Evolutionary conservation across 1,140 invertebrate species (phyloP).

Genomic region (Papilio helenus): DNA sequence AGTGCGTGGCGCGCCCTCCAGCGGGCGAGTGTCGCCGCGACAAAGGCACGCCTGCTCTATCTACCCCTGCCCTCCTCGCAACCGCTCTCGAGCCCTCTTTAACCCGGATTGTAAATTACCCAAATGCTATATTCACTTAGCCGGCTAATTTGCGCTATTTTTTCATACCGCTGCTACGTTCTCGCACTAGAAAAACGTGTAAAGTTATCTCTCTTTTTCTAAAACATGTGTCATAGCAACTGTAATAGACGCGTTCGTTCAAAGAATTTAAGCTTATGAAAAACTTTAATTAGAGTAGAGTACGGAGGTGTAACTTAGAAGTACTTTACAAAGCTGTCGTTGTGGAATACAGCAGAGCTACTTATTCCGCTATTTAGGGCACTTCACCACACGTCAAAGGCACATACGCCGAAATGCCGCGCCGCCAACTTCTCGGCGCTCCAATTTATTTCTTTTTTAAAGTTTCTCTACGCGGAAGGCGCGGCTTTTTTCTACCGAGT

Average conservation of each 20-base stretch:
- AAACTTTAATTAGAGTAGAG: constrained; percentile 29
- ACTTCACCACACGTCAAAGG: constrained; percentile 40
- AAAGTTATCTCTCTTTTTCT: neutral
- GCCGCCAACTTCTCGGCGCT: constrained; percentile 38
- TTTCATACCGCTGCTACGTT: constrained; percentile 32
- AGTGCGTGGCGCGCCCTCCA: constrained; percentile 39
- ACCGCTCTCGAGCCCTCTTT: constrained; percentile 39
- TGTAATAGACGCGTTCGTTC: neutral
- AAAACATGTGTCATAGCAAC: neutral
- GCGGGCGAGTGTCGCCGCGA: constrained; percentile 34
- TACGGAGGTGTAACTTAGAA: constrained; percentile 38
- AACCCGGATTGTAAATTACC: constrained; percentile 40
- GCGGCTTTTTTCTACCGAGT: constrained; percentile 37
- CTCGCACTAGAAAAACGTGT: constrained; percentile 13
- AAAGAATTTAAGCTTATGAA: constrained; percentile 33
- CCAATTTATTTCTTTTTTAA: constrained; percentile 41
- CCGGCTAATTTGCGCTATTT: constrained; percentile 38
- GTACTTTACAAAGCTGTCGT: constrained; percentile 39
- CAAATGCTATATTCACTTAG: constrained; percentile 38
- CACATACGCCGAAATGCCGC: constrained; percentile 39
- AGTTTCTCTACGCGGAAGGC: constrained; percentile 39
- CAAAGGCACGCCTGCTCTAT: constrained; percentile 38
- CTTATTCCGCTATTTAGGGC: constrained; percentile 41
- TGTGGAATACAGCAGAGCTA: constrained; percentile 39
- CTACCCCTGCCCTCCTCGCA: constrained; percentile 32